Evolutionary conservation across 2,113 vertebrate species (phyloP).

Genomic region (Taurulus bubalis): DNA sequence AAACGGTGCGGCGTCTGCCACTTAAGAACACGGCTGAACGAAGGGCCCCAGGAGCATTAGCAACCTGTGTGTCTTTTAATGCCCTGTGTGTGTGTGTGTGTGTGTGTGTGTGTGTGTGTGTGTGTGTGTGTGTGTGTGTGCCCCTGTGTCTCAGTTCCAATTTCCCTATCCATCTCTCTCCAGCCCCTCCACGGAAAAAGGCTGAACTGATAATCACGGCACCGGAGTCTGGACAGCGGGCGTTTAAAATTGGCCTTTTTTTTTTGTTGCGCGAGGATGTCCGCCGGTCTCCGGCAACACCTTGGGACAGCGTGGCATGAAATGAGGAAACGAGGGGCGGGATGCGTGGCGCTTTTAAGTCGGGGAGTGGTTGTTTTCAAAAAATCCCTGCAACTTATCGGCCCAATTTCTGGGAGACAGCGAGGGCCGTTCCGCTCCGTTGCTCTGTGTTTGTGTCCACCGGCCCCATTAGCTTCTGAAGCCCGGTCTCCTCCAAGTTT

Average conservation of each 20-base stretch:
- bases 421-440: conserved; percentile 57
- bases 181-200: conserved; percentile 11
- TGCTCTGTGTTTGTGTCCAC: conserved; percentile 60
- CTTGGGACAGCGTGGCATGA: conserved; percentile 68
- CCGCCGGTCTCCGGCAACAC: conserved; percentile 48
- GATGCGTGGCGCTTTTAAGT: conserved; percentile 25
- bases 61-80: conserved; percentile 50
- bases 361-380: conserved; percentile 53
- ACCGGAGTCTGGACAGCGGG: conserved; percentile 35
- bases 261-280: conserved; percentile 7
- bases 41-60: conserved; percentile 30
- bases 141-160: not conserved
- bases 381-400: conserved; percentile 64
- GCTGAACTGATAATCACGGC: conserved; percentile 60
- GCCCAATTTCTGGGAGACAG: conserved; percentile 59
- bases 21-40: conserved; percentile 38
- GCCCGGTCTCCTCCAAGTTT: conserved; percentile 40
- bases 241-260: conserved; percentile 55
- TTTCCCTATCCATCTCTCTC: conserved; percentile 5
- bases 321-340: conserved; percentile 54
- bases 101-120: no score
- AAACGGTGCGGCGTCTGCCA: conserved; percentile 41
- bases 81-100: not conserved
- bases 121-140: not conserved
- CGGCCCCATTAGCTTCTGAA: conserved; percentile 54